Evolutionary conservation across 2,797 vertebrate species (phyloP), one percentile per base, ranked within the genome.

Genomic region (Rhabdophis nuchalis): DNA sequence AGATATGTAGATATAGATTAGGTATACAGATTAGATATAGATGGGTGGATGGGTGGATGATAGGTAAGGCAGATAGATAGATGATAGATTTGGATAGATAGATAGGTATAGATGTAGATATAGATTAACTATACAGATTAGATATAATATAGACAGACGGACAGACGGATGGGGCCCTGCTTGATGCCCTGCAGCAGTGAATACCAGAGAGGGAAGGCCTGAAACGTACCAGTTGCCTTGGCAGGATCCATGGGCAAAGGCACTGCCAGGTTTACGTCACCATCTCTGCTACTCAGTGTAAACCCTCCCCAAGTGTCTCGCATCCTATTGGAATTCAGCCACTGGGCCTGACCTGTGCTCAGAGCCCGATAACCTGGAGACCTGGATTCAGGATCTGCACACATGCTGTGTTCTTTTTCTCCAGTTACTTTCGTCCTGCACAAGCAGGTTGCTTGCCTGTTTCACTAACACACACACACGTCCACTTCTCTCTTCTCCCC

Each of bases 111-210:
- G n/a, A n/a, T n/a, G n/a, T n/a, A n/a, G n/a, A n/a, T n/a, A n/a
- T n/a, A n/a, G n/a, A n/a, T n/a, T n/a, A n/a, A n/a, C n/a, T n/a
- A n/a, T n/a, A n/a, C n/a, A n/a, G n/a, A n/a, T n/a, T n/a, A n/a
- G n/a, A n/a, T n/a, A n/a, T n/a, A n/a, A n/a, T n/a, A 4, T 25
- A 0, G 23, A 25, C 25, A 23, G 10, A 10, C 1, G 1, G 58
- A 60, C 25, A 10, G 58, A 27, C 1, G 1, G 56, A 57, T 18
- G 4, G 58, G n/a, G 11, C 0, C 1, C 27, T 13, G 4, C 12
- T 18, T 1, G 29, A 4, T n/a, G 12, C 5, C 61, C 5, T 16
- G 13, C n/a, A 8, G 32, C n/a, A 1, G 1, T n/a, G 68, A 72
- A 18, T 9, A 16, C n/a, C n/a, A 36, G 6, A n/a, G 36, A 36